phyloP scores from a whole-genome alignment of 2,113 vertebrate genomes.

The Chaenocephalus aceratus region DNA sequence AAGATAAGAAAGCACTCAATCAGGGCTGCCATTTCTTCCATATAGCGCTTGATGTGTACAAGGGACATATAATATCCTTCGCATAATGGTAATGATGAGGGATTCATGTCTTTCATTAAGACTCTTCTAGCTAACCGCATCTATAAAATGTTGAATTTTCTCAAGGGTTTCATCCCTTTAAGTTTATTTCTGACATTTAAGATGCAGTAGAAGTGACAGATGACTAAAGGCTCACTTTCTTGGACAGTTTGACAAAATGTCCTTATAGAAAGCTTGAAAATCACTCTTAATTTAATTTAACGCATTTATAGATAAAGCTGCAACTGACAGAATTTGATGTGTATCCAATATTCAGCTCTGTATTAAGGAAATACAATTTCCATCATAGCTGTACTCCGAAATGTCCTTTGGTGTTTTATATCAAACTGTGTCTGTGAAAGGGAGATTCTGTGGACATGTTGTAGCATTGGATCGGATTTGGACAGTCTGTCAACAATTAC shows the following conservation, averaged over 20 bases:
- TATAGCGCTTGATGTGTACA: slow-evolving; percentile 25
- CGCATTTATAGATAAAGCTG: neutral
- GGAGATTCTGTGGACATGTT: neutral
- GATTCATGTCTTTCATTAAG: slow-evolving; percentile 51
- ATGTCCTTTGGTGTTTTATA: neutral
- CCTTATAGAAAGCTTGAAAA: neutral
- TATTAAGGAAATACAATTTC: neutral
- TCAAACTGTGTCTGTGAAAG: neutral
- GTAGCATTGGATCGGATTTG: too few relatives aligned
- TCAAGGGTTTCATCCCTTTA: neutral
- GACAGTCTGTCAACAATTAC: neutral
- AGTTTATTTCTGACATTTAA: slow-evolving; percentile 34
- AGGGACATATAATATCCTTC: slow-evolving; percentile 18
- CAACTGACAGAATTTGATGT: neutral
- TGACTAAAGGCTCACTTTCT: neutral
- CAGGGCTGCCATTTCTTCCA: slow-evolving; percentile 33
- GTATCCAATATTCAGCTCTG: neutral
- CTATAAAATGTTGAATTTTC: slow-evolving; percentile 20
- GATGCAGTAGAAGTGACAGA: neutral
- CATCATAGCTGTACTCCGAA: neutral
- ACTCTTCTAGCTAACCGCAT: slow-evolving; percentile 20
- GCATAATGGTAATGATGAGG: slow-evolving; percentile 42
- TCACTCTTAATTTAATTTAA: neutral
- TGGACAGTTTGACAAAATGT: neutral
- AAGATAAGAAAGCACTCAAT: slow-evolving; percentile 52